Base-by-base conservation (phyloP, 2,797 vertebrate genomes). In the Enteromius viviparus region DNA sequence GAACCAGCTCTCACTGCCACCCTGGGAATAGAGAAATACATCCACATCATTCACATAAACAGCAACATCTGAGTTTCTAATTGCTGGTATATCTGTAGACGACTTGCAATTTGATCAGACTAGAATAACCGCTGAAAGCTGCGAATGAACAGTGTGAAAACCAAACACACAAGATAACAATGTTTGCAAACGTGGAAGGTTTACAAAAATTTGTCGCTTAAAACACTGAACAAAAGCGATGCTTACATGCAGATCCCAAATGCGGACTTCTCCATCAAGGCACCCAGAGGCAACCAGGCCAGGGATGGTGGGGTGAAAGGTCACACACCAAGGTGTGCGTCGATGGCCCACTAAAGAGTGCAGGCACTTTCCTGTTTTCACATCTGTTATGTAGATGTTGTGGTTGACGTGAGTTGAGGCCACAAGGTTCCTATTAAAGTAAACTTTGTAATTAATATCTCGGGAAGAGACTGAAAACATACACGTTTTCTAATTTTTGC, bases 181-280 rank as follows among this genome's bases (percentile, higher is more conserved):
- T 23, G 21, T 74, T 64, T 74, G 42, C 51, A 62, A 12, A 81
- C 32, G 42, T 9, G 42, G 53, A 80, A 17, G 4, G 21, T 14
- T 1, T 45, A 45, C 45, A 10, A 42, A 9, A 42, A 42, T 10
- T 10, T 8, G 37, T 40, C 37, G 7, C 40, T 42, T 42, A 49
- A 34, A 51, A 51, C 26, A 37, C 12, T 0, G 64, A 55, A 78
- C 2, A 40, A 58, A 21, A 49, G 23, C 15, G 32, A 10, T 66
- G 96, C 98, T 96, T 94, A 99, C 98, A 1, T 99, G 98, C 85
- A 99, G 94, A 94, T 99, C 98, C 98, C 98, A 99, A 91, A 99
- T 99, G 81, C 98, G 96, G 91, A 99, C 98, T 92, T 99, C 98
- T 70, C 98, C 98, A 85, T 99, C 98, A 85, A 99, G 95, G 94